These are phyloP conservation scores for Tursiops truncatus DNA, from an alignment of 2,113 vertebrate genomes.

Conservation along the genomic window DNA sequence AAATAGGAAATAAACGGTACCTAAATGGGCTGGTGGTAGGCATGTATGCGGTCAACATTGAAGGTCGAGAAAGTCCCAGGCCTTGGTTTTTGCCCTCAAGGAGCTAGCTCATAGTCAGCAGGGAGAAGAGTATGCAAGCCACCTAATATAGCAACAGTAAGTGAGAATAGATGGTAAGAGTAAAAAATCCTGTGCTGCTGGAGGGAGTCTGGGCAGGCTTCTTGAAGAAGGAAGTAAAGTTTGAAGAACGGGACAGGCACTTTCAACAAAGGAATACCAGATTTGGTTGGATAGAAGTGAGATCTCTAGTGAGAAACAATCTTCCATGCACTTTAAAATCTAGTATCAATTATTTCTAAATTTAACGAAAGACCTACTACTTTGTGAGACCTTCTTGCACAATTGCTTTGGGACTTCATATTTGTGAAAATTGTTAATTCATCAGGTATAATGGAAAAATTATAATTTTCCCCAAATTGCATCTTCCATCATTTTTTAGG, in stretches of 20 bases:
- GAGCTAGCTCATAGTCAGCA: background rate
- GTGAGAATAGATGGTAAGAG: background rate
- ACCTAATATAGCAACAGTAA: background rate
- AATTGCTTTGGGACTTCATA: background rate
- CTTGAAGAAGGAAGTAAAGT: background rate
- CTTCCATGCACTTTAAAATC: background rate
- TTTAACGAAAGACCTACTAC: background rate
- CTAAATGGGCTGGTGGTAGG: background rate
- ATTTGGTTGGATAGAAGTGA: background rate
- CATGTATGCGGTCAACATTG: rapidly evolving
- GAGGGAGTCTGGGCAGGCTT: background rate
- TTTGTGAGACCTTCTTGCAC: background rate
- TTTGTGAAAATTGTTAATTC: background rate
- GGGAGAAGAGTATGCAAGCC: background rate
- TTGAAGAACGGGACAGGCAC: background rate
- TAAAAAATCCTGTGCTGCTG: background rate
- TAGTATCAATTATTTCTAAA: background rate
- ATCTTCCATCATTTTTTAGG: background rate
- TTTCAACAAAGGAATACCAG: background rate
- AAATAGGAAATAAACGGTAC: background rate
- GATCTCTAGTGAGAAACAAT: background rate
- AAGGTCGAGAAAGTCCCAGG: background rate
- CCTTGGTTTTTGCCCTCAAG: background rate
- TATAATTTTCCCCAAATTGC: background rate
- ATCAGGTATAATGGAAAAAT: background rate